These are phyloP conservation scores for Cochlearius cochlearius DNA, from an alignment of 2,113 vertebrate species.

Conservation along the genomic window DNA sequence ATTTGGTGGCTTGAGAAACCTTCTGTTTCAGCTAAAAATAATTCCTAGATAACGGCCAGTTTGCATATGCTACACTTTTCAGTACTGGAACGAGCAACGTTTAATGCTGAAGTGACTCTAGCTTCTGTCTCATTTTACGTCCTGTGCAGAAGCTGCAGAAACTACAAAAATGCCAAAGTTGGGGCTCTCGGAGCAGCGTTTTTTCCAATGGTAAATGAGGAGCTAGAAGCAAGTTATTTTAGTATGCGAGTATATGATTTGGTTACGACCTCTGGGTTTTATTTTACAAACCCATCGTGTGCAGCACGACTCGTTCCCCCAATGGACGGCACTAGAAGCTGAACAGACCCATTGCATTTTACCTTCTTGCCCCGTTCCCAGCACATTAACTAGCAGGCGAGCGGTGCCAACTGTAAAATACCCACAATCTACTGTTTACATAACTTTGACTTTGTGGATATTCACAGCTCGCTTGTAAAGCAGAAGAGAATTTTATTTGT, in stretches of 20 bases:
- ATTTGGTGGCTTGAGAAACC: slow-evolving; percentile 42
- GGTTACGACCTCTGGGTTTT: neutral
- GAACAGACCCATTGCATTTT: rapidly evolving
- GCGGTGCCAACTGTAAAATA: neutral
- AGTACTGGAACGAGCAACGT: neutral
- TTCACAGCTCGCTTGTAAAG: neutral
- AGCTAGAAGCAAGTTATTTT: rapidly evolving
- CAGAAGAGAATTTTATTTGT: neutral
- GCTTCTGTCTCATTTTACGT: rapidly evolving
- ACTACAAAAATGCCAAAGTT: rapidly evolving
- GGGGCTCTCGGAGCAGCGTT: neutral
- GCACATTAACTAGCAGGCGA: neutral
- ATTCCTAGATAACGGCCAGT: slow-evolving; percentile 48
- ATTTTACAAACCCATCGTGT: neutral
- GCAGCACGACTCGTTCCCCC: neutral
- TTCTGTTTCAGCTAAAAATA: slow-evolving; percentile 63
- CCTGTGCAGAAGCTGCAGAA: neutral
- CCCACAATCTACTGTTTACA: neutral
- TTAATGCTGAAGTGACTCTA: neutral
- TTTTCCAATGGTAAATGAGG: neutral
- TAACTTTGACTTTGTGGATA: neutral
- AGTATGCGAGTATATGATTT: neutral
- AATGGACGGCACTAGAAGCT: rapidly evolving
- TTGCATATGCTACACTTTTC: neutral
- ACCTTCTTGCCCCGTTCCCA: neutral